Percentiles rank a stretch among this genome's conserved stretches.
Conservation (phyloP, 2,888 invertebrate species). For the Unio delphinus region DNA sequence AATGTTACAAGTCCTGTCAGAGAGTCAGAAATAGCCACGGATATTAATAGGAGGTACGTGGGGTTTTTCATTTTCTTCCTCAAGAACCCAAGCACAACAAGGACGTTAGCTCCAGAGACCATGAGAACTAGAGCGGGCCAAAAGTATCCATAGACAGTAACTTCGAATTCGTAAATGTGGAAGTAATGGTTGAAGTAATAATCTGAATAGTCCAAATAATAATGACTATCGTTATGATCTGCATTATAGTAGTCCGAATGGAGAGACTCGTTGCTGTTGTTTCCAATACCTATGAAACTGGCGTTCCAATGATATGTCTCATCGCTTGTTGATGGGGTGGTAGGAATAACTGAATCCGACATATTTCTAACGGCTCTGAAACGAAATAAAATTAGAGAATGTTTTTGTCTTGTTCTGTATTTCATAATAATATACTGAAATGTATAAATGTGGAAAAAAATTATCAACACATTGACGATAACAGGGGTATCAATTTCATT, state of each 20-base stretch:
- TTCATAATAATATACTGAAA: too few relatives aligned
- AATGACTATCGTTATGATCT: neutral
- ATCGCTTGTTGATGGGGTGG: too few relatives aligned
- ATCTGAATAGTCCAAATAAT: slow-evolving; percentile 6
- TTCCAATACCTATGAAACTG: too few relatives aligned
- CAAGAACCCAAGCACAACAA: slow-evolving; percentile 24
- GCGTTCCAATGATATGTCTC: too few relatives aligned
- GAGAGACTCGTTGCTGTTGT: too few relatives aligned
- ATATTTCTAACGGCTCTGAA: too few relatives aligned
- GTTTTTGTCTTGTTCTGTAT: too few relatives aligned
- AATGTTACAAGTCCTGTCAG: slow-evolving; percentile 28
- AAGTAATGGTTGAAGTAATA: slow-evolving; percentile 20
- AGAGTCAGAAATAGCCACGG: slow-evolving; percentile 27
- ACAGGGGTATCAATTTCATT: too few relatives aligned
- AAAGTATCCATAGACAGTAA: slow-evolving; percentile 28
- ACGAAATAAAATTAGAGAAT: too few relatives aligned
- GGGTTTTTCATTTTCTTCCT: slow-evolving; percentile 25
- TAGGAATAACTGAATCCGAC: too few relatives aligned
- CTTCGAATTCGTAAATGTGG: slow-evolving; percentile 29
- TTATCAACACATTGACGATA: too few relatives aligned
- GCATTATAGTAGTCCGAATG: neutral
- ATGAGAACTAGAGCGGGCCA: slow-evolving; percentile 29
- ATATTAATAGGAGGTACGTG: slow-evolving; percentile 21
- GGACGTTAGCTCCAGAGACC: slow-evolving; percentile 20
- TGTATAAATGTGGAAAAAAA: too few relatives aligned